phyloP scores from a whole-genome alignment of 1,140 invertebrate genomes.

The Ptiloglossa arizonensis region DNA sequence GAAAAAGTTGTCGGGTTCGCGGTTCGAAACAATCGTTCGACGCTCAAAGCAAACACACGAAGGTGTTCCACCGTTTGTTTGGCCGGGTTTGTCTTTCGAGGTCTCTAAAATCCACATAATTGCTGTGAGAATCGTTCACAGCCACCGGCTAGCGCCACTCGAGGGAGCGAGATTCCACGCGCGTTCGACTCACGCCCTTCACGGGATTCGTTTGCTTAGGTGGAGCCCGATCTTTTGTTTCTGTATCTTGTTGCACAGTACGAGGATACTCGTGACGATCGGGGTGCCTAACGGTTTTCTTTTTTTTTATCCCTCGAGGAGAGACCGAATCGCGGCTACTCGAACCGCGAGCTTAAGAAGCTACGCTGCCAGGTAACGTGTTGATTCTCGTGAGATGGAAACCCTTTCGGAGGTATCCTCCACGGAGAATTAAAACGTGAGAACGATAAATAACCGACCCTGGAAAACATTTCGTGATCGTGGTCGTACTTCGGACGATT shows the following conservation, averaged over 20 bases:
- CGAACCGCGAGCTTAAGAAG: constrained; percentile 1
- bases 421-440: constrained; percentile 55
- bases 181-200: constrained; percentile 31
- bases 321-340: constrained; percentile 33
- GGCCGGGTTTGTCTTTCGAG: constrained; percentile 33
- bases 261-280: constrained; percentile 33
- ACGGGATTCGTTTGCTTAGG: constrained; percentile 59
- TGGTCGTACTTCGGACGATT: too few species aligned
- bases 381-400: constrained; percentile 27
- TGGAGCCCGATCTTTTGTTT: constrained; percentile 60
- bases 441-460: constrained; percentile 53
- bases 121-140: constrained; percentile 60
- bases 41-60: constrained; percentile 41
- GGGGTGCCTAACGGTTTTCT: constrained; percentile 29
- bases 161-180: constrained; percentile 36
- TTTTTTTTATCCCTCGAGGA: constrained; percentile 33
- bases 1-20: not conserved
- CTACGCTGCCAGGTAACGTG: not conserved
- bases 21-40: constrained; percentile 17
- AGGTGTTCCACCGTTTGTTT: constrained; percentile 46
- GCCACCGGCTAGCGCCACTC: constrained; percentile 53
- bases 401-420: constrained; percentile 11
- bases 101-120: constrained; percentile 62
- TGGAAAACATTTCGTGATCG: not conserved
- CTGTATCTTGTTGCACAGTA: constrained; percentile 54